These are phyloP conservation scores for Diplodus puntazzo DNA, from an alignment of 2,797 vertebrate species.

Conservation along the genomic window DNA sequence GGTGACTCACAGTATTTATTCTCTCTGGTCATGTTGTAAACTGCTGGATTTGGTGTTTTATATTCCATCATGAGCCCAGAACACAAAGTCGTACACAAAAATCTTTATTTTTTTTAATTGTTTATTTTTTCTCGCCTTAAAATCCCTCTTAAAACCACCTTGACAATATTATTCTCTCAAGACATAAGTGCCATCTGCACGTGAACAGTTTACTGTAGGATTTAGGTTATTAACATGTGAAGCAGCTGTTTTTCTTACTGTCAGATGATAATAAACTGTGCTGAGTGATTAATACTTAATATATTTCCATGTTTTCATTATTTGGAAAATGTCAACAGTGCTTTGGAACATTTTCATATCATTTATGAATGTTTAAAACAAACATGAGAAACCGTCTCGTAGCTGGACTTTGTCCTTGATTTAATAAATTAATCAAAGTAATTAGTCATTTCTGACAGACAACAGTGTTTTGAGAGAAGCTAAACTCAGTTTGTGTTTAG, in stretches of 20 bases:
- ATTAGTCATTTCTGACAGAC: background rate
- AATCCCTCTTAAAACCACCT: too few relatives aligned
- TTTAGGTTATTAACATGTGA: background rate
- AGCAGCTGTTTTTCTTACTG: background rate
- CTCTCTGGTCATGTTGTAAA: background rate
- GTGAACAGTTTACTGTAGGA: background rate
- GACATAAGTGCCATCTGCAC: background rate
- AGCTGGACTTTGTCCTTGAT: background rate
- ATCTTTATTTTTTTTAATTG: too few relatives aligned
- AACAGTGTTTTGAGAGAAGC: background rate
- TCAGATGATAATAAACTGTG: background rate
- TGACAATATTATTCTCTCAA: background rate
- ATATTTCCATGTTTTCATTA: background rate
- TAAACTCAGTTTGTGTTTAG: conserved; percentile 8
- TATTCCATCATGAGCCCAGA: too few relatives aligned
- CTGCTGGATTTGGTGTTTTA: background rate
- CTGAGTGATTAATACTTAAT: background rate
- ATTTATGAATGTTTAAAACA: background rate
- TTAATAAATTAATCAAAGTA: background rate
- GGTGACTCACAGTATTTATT: background rate
- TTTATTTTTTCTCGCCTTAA: too few relatives aligned
- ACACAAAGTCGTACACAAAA: too few relatives aligned
- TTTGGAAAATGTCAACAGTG: background rate
- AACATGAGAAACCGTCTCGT: background rate
- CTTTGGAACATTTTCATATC: background rate